Evolutionary conservation across 1,140 invertebrate genomes (phyloP), one percentile per base, ranked within the genome.

Genomic region (roundworm (Caenorhabditis elegans)): DNA sequence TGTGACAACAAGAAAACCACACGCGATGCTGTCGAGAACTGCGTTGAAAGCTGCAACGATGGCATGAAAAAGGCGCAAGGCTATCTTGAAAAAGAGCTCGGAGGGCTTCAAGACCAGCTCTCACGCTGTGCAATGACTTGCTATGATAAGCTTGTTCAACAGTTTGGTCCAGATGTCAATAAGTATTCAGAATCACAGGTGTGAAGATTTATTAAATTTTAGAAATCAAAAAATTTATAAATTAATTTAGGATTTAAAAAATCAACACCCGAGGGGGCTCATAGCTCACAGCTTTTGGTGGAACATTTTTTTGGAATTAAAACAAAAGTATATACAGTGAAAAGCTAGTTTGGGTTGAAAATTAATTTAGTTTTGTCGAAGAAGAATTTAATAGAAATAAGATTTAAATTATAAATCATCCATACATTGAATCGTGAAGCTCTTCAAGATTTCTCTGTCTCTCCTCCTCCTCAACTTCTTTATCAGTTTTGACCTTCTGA

Each of bases 101-200:
- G 77, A n/a, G 78, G 70, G 34, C 65, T 88, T 10, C 80, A 81
- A 80, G 78, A 87, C 65, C 87, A 87, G 31, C 70, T 88, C n/a
- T 82, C 80, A 47, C 83, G 85, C 36, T 88, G 86, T 78, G 82
- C 86, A 6, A 87, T 84, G 83, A 87, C 84, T 4, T 88, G 87
- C 43, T 88, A 87, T 26, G 84, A 83, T 49, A 70, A 82, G 65
- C 48, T 88, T 10, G 70, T 85, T n/a, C 88, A 89, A 70, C 65
- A 88, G 47, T 82, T 84, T 13, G 88, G 88, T n/a, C 81, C 83
- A 15, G 79, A 83, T 31, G 49, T 47, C 15, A 83, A 83, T 15
- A 83, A 83, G 53, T 83, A 79, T 34, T 31, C 82, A 6, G 82
- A 83, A 26, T 1, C 51, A 15, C 65, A 76, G 75, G 80, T 81